Base-by-base conservation (phyloP, 2,113 vertebrate species). In the Lethenteron reissneri region DNA sequence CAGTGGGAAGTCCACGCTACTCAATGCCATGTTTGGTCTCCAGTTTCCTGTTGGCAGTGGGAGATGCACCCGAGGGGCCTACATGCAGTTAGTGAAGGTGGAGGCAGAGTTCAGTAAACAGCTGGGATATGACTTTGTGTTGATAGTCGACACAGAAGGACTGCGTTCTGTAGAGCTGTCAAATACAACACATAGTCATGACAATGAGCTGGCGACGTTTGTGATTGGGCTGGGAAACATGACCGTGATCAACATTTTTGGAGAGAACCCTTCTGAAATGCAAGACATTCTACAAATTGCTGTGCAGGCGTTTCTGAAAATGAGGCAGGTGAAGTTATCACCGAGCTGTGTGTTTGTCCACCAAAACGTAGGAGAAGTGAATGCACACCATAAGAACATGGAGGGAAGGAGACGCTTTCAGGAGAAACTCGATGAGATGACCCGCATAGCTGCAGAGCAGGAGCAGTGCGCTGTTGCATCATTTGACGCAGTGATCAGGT, bases 11-110 rank as follows among this genome's bases (percentile, higher is more conserved):
- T 80, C 83, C 73, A 82, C 85, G 2, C 76, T 88, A 8, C 79
- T 89, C 12, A 86, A 83, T 71, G 81, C 83, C 70, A 78, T 89
- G 77, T 88, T 90, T 73, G 84, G 84, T 3, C 76, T 84, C 11
- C 83, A 78, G 70, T 87, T 88, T 72, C 79, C 80, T 15, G 79
- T 80, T 0, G 77, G 80, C 70, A 75, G 73, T 72, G 76, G 76
- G 64, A 78, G 75, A 64, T 77, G 80, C 3, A 79, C 79, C 1
- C 81, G 77, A 59, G 86, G 84, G 7, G 76, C 85, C 13, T 87
- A 81, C 74, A 81, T 82, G 79, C 75, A 76, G 57, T 58, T 77
- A 19, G 12, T 76, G 4, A 58, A 70, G 15, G 74, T 76, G 58
- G 70, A 75, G 3, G 17, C 56, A 11, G 68, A 80, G 19, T 7